Base-by-base conservation (phyloP, 2,888 invertebrate genomes). In the Platycheirus albimanus region DNA sequence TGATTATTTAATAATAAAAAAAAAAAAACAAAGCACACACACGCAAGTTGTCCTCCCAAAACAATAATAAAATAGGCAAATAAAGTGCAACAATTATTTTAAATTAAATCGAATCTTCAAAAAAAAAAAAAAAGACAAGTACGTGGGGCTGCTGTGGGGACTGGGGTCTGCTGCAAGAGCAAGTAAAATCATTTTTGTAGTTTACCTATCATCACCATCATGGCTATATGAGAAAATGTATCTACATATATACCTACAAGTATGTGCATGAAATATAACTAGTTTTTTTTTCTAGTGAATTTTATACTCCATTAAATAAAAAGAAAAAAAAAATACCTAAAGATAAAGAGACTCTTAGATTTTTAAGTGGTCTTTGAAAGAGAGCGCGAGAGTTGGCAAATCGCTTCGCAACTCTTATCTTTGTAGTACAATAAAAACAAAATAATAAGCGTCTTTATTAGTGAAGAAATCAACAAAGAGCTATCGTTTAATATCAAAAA, bases 151-250 rank as follows among this genome's bases (percentile, higher is more conserved):
- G 30, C 30, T 33, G n/a, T n/a, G n/a, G n/a, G n/a, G n/a, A n/a
- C n/a, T n/a, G n/a, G n/a, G n/a, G n/a, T n/a, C n/a, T n/a, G n/a
- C n/a, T n/a, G n/a, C n/a, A n/a, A n/a, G n/a, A n/a, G n/a, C n/a
- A n/a, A 24, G 24, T 24, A 71, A 61, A 77, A 81, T 77, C 81
- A 72, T 77, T 77, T 83, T 2, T 6, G 77, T 83, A 77, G 77
- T 77, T 83, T 77, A 83, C 81, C 77, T 43, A 13, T 3, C 41
- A 41, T n/a, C n/a, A n/a, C n/a, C n/a, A 13, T 13, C 13, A 41
- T 13, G 13, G 13, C 15, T n/a, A 28, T 17, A 61, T 33, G 47
- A 63, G 45, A 30, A 61, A 38, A 45, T 33, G 47, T 47, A 61
- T 24, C 30, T 19, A 20, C 24, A 24, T 33, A 7, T 8, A 33